These are phyloP conservation scores for Sphaerolaimus hirsutus DNA, from an alignment of 2,888 invertebrate species.

Conservation along the genomic window DNA sequence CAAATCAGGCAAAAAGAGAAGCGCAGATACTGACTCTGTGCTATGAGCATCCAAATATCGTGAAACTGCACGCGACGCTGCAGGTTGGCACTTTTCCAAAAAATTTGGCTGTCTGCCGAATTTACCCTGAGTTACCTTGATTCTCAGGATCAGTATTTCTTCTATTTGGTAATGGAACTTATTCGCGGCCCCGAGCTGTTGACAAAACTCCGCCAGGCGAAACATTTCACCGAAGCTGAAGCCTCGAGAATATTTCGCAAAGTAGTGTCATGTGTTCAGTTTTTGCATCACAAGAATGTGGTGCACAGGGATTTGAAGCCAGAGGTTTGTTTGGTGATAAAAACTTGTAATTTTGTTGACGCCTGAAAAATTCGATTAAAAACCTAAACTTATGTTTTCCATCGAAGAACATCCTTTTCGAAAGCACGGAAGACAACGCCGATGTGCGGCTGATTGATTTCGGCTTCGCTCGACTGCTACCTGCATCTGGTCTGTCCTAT, in stretches of 20 bases:
- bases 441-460: conserved; percentile 77
- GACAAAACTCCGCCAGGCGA: conserved; percentile 39
- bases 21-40: conserved; percentile 52
- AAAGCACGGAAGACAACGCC: conserved; percentile 35
- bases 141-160: neutral
- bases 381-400: neutral
- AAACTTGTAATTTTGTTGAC: neutral
- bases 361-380: neutral
- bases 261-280: conserved; percentile 54
- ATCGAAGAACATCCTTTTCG: conserved; percentile 43
- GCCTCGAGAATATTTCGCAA: conserved; percentile 57
- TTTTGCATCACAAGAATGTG: conserved; percentile 56
- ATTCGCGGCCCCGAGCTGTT: conserved; percentile 10
- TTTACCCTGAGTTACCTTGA: neutral
- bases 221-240: conserved; percentile 47
- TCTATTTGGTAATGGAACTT: neutral
- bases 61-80: conserved; percentile 55
- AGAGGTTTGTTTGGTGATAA: conserved; percentile 37
- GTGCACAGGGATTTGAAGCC: conserved; percentile 85
- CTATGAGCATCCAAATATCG: conserved; percentile 58
- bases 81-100: too few species aligned
- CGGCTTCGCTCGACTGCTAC: conserved; percentile 64
- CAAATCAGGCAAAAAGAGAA: conserved; percentile 45
- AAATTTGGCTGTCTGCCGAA: neutral
- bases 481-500: conserved; percentile 8